phyloP scores from a whole-genome alignment of 2,888 invertebrate genomes.

The Hydrotaea cyrtoneurina region DNA sequence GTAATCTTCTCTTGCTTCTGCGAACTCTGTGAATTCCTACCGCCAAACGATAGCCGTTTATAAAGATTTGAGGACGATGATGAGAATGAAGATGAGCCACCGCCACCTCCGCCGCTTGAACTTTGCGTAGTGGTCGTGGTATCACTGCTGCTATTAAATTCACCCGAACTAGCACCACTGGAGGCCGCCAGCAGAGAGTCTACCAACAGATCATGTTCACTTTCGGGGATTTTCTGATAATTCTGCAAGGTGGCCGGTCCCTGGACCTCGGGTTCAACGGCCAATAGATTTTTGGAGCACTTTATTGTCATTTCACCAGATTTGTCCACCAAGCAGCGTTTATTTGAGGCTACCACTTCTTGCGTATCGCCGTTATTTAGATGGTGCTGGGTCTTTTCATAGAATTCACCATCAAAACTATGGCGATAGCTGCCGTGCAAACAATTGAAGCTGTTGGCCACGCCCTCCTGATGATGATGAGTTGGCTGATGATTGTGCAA shows the following conservation, averaged over 20 bases:
- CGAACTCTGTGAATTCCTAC: slow-evolving; percentile 64
- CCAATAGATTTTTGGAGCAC: slow-evolving; percentile 70
- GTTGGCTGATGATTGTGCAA: slow-evolving; percentile 30
- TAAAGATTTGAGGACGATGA: slow-evolving; percentile 65
- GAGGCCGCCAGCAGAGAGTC: slow-evolving; percentile 63
- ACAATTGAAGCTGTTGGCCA: slow-evolving; percentile 73
- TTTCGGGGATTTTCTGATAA: slow-evolving; percentile 75
- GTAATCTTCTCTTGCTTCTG: slow-evolving; percentile 52
- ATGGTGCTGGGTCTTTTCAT: slow-evolving; percentile 72
- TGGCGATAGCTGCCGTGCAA: slow-evolving; percentile 78
- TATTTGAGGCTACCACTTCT: background rate
- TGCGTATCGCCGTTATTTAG: slow-evolving; percentile 47
- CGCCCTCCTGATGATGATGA: slow-evolving; percentile 69
- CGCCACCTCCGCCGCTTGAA: slow-evolving; percentile 45
- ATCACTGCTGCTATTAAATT: slow-evolving; percentile 74
- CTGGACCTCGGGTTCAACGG: slow-evolving; percentile 68
- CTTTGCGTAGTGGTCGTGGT: slow-evolving; percentile 56
- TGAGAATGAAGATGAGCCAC: slow-evolving; percentile 39
- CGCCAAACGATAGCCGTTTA: slow-evolving; percentile 72
- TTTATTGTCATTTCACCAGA: slow-evolving; percentile 71
- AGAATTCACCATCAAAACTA: slow-evolving; percentile 76
- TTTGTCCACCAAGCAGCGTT: slow-evolving; percentile 38
- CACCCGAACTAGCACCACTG: slow-evolving; percentile 72
- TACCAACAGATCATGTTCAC: slow-evolving; percentile 70
- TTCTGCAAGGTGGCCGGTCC: slow-evolving; percentile 73